Base-by-base conservation (phyloP, 2,888 invertebrate species). In the Sycophila texana region DNA sequence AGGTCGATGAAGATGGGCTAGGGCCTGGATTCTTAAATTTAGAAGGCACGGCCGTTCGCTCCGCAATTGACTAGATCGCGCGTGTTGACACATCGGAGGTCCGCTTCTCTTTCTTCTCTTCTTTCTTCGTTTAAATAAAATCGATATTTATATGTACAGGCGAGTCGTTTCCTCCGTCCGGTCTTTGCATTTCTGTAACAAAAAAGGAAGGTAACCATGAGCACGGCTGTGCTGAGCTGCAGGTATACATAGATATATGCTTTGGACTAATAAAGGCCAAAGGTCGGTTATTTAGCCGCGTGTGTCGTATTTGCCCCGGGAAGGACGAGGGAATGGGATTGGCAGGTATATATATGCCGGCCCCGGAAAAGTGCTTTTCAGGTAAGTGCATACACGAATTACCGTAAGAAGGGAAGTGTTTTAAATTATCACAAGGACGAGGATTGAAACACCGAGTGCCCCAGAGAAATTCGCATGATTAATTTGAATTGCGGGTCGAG, bases 21-120 rank as follows among this genome's bases (percentile, higher is more conserved):
- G 39, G 39, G 39, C 39, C 10, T 10, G 39, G 39, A 7, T 39
- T 10, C 39, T 39, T 39, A 39, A 39, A 10, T n/a, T n/a, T 1
- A 30, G 39, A 39, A 65, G 49, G 66, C 13, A 77, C 66, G 77
- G 77, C 72, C 77, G 53, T 68, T 55, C 39, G 39, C 22, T 61
- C 60, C 53, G 65, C 77, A 71, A 63, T 75, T 79, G 79, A 79
- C 79, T 79, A 79, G 79, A 79, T 79, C 57, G 74, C 39, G 39
- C 39, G 39, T 39, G 39, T 39, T 39, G 7, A 39, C 39, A 39
- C 74, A 51, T 74, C 61, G 68, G 63, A 74, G 70, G 74, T 74
- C 58, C 70, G 63, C 39, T 39, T 39, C 39, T 39, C 39, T 39
- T 39, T 39, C 39, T 39, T 10, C 39, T 10, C 39, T 39, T 10